Evolutionary conservation across 2,888 invertebrate genomes (phyloP).

Genomic region (Phortica okadai): DNA sequence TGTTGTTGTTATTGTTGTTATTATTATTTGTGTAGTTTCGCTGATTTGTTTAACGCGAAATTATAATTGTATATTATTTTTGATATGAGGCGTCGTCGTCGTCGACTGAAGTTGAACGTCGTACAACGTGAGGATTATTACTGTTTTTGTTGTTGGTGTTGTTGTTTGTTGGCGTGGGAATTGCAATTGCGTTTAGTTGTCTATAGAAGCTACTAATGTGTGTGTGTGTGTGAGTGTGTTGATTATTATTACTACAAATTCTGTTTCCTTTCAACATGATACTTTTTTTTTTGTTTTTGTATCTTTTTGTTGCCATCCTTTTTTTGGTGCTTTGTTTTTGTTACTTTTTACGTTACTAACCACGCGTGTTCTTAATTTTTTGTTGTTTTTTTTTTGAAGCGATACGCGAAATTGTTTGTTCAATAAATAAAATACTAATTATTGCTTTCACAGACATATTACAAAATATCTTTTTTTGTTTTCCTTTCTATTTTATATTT

Average conservation of each 20-base stretch:
- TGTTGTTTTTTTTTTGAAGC: not conserved
- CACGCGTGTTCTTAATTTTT: constrained; percentile 17
- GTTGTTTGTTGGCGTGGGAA: constrained; percentile 23
- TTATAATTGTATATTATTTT: constrained; percentile 22
- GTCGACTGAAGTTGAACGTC: not conserved
- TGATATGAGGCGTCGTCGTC: not conserved
- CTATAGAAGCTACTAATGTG: too few species aligned
- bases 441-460: constrained; percentile 4
- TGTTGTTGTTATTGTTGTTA: not conserved
- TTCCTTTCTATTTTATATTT: not conserved
- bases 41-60: constrained; percentile 24
- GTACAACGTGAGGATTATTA: not conserved
- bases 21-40: not conserved
- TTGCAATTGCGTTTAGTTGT: constrained; percentile 28
- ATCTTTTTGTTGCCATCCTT: not conserved
- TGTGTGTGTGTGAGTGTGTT: constrained; percentile 6
- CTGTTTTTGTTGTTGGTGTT: constrained; percentile 8
- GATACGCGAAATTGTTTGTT: constrained; percentile 33
- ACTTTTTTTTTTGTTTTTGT: not conserved
- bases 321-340: not conserved
- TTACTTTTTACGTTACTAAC: constrained; percentile 18
- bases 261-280: not conserved
- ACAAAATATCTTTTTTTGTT: not conserved
- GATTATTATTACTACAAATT: constrained; percentile 12
- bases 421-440: constrained; percentile 30